phyloP scores from a whole-genome alignment of 1,140 invertebrate genomes.

The Drosophila saltans region DNA sequence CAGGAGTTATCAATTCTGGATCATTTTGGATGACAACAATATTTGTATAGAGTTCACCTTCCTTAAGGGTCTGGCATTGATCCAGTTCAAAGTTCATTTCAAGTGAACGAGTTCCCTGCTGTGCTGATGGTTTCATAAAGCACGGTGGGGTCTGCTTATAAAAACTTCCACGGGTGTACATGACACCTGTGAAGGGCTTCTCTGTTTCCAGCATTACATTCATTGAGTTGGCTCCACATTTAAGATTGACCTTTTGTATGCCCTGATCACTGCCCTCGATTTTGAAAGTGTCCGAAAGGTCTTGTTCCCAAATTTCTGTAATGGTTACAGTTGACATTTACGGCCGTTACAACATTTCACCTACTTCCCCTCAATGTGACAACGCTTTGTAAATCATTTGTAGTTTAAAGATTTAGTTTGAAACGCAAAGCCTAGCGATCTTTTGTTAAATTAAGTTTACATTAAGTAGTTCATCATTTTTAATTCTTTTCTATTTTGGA shows the following conservation, averaged over 20 bases:
- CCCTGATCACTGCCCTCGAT: slow-evolving; percentile 85
- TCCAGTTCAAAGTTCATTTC: slow-evolving; percentile 85
- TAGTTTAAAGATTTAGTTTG: background rate
- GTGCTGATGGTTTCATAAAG: slow-evolving; percentile 84
- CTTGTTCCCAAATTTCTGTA: slow-evolving; percentile 84
- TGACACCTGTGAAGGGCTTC: slow-evolving; percentile 86
- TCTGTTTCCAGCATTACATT: slow-evolving; percentile 84
- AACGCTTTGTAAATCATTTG: background rate
- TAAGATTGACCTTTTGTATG: slow-evolving; percentile 84
- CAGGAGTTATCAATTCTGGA: slow-evolving; percentile 86
- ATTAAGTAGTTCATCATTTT: too few species aligned
- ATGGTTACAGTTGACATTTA: slow-evolving; percentile 18
- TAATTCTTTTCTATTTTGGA: too few species aligned
- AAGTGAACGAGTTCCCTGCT: slow-evolving; percentile 81
- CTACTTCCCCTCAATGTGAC: background rate
- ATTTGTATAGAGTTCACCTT: slow-evolving; percentile 85
- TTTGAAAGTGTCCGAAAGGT: slow-evolving; percentile 84
- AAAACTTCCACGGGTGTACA: slow-evolving; percentile 86
- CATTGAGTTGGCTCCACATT: slow-evolving; percentile 85
- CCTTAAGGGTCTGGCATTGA: slow-evolving; percentile 85
- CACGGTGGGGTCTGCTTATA: slow-evolving; percentile 85
- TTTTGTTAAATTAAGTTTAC: too few species aligned
- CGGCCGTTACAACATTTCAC: background rate
- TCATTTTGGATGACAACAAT: slow-evolving; percentile 86
- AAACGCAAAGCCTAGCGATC: background rate